Evolutionary conservation across 1,140 invertebrate genomes (phyloP).

Genomic region (Argopecten irradians): DNA sequence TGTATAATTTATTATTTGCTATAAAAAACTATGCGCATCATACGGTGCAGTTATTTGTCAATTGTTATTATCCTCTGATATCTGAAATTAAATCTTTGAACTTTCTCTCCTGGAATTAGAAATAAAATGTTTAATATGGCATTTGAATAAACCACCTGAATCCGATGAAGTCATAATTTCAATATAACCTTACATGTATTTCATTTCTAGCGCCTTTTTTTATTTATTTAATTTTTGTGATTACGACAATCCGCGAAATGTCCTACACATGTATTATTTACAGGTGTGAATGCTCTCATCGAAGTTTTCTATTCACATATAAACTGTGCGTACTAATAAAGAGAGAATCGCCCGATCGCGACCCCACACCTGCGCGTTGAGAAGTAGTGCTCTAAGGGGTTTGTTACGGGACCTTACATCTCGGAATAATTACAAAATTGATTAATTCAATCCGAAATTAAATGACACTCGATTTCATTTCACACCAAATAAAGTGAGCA

Average conservation of each 20-base stretch:
- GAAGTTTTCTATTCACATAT: background rate
- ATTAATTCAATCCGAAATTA: conserved; percentile 23
- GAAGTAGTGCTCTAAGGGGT: background rate
- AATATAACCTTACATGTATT: background rate
- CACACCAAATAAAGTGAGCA: conserved; percentile 9
- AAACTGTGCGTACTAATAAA: background rate
- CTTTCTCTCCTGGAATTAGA: too few relatives aligned
- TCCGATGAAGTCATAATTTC: too few relatives aligned
- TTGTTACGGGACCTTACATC: background rate
- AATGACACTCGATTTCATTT: conserved; percentile 22
- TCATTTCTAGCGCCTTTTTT: background rate
- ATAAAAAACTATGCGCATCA: too few relatives aligned
- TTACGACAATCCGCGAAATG: background rate
- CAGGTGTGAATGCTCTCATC: background rate
- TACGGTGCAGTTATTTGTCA: too few relatives aligned
- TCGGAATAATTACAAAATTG: background rate
- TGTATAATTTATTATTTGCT: too few relatives aligned
- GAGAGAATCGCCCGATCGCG: background rate
- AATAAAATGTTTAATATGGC: too few relatives aligned
- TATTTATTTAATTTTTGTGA: background rate
- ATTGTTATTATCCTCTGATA: too few relatives aligned
- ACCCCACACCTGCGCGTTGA: conserved; percentile 19
- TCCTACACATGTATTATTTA: background rate
- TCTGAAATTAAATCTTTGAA: too few relatives aligned
- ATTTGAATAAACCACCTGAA: too few relatives aligned